Evolutionary conservation across 2,888 invertebrate species (phyloP).

Genomic region (Mechanitis mazaeus): DNA sequence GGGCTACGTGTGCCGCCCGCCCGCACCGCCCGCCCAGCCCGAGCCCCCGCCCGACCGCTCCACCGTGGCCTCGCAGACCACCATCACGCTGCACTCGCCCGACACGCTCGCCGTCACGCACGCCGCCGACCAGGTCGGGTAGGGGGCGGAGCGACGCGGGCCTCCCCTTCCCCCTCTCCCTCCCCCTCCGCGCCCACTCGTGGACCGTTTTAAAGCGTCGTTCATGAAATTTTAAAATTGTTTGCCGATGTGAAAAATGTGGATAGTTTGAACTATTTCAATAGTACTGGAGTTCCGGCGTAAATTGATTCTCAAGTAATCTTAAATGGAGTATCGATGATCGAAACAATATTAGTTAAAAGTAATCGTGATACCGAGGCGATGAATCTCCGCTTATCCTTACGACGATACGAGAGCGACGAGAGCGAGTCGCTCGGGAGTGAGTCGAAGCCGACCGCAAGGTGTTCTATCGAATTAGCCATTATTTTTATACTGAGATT

Average conservation of each 20-base stretch:
- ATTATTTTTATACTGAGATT: slow-evolving; percentile 59
- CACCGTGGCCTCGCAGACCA: slow-evolving; percentile 63
- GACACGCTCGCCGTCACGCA: slow-evolving; percentile 46
- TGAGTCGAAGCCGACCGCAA: slow-evolving; percentile 32
- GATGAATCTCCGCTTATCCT: background rate
- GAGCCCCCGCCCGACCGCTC: slow-evolving; percentile 24
- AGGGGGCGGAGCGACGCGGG: slow-evolving; percentile 38
- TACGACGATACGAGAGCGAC: background rate
- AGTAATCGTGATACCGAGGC: slow-evolving; percentile 1
- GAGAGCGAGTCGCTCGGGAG: slow-evolving; percentile 27
- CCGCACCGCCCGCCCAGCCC: slow-evolving; percentile 21
- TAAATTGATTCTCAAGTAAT: no score
- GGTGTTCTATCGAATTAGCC: slow-evolving; percentile 47
- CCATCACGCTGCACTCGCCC: slow-evolving; percentile 65
- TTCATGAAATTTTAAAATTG: background rate
- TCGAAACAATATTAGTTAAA: background rate
- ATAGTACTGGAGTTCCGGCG: no score
- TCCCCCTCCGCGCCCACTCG: background rate
- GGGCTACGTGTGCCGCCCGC: slow-evolving; percentile 57
- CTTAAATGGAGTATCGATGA: no score
- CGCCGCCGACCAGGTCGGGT: slow-evolving; percentile 12
- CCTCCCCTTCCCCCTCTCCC: slow-evolving; percentile 18
- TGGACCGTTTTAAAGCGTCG: background rate
- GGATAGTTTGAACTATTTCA: no score
- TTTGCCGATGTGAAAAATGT: no score